Base-by-base conservation (phyloP, 2,888 invertebrate species). In the Tiphia femorata region DNA sequence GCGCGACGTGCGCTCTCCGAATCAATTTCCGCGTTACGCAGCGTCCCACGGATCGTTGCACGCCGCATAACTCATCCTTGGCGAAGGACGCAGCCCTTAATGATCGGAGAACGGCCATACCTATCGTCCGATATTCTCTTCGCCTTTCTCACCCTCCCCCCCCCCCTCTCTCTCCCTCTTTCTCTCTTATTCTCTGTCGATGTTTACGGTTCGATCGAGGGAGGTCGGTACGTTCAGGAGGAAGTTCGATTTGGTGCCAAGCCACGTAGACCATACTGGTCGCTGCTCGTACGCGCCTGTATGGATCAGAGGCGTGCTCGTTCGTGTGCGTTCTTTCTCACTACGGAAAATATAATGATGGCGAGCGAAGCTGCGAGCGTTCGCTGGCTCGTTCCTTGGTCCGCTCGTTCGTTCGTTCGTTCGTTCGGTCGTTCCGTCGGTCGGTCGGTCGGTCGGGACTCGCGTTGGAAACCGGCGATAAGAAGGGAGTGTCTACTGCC, bases 401-500 rank as follows among this genome's bases (percentile, higher is more conserved):
- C 23, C 49, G 41, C 40, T 50, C 25, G 35, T 19, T 7, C 29
- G 27, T 17, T 43, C 14, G 43, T 17, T 42, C 21, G 49, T 46
- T 30, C 29, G 40, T 20, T 40, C 21, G 40, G 16, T 43, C 25
- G 25, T 5, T 25, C 60, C 49, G 49, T 51, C 53, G 58, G 48
- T 52, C 52, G 50, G 41, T 47, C 68, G 67, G 54, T 64, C 66
- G 62, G 43, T 56, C 62, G 67, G 64, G 70, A 68, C 73, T 76
- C 67, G 73, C 76, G 76, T 73, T 80, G 78, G 79, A 79, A 80
- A 80, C 74, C 79, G 61, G 77, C 81, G 81, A 81, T 81, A 81
- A 81, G 81, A 80, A 80, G 81, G 81, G 81, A 81, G 81, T 81
- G 81, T 81, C 81, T 81, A 79, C 79, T 76, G 81, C 80, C 78